phyloP scores from a whole-genome alignment of 2,888 invertebrate species.

The Yponomeuta malinellus region DNA sequence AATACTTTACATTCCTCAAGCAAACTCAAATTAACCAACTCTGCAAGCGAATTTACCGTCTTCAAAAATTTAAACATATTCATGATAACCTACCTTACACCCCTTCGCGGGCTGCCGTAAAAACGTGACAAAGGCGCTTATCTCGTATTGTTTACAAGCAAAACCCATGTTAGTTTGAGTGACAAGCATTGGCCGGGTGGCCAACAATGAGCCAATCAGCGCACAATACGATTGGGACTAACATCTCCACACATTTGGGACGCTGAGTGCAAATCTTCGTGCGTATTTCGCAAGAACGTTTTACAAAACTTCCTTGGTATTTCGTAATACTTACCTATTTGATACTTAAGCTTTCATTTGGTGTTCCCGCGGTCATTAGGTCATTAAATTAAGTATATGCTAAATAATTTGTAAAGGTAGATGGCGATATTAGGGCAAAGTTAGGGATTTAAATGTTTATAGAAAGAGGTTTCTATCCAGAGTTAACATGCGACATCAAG shows the following conservation, averaged over 20 bases:
- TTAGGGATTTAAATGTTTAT: too few relatives aligned
- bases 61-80: not conserved
- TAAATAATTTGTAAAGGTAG: too few relatives aligned
- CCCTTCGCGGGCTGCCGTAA: not conserved
- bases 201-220: constrained; percentile 45
- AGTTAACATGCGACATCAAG: too few relatives aligned
- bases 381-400: too few relatives aligned
- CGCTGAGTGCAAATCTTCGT: not conserved
- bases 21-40: too few relatives aligned
- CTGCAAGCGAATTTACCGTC: too few relatives aligned
- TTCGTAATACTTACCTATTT: not conserved
- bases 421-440: too few relatives aligned
- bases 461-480: too few relatives aligned
- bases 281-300: too few relatives aligned
- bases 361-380: too few relatives aligned
- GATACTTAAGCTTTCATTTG: not conserved
- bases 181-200: constrained; percentile 49
- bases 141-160: constrained; percentile 54
- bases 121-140: constrained; percentile 40
- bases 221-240: constrained; percentile 33
- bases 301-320: not conserved
- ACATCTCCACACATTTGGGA: not conserved
- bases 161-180: constrained; percentile 58
- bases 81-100: not conserved
- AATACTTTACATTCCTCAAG: too few relatives aligned